A percentile compares a stretch with the other conserved stretches of the same genome.
Evolutionary conservation across 2,797 vertebrate genomes (phyloP).

Genomic region (Tarsius wallacei): DNA sequence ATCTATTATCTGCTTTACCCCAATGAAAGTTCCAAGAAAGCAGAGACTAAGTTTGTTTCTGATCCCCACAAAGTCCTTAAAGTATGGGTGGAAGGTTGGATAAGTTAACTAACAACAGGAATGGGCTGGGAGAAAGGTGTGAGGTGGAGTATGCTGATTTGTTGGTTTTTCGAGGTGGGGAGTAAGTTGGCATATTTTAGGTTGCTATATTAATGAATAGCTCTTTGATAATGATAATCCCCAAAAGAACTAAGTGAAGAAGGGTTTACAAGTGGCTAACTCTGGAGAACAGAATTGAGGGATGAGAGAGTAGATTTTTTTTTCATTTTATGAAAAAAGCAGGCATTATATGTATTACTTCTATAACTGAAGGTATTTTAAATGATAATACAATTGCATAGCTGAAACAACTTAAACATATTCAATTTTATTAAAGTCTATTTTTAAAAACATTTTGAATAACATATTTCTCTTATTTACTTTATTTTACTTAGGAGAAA

Average conservation of each 20-base stretch:
- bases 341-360: not conserved
- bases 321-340: not conserved
- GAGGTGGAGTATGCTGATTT: fast-evolving
- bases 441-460: conserved; percentile 1
- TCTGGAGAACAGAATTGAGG: not conserved
- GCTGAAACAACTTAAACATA: not conserved
- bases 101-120: not conserved
- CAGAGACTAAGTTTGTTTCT: fast-evolving
- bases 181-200: fast-evolving
- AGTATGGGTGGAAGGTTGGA: too few relatives aligned
- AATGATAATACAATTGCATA: not conserved
- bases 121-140: fast-evolving
- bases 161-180: not conserved
- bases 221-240: not conserved
- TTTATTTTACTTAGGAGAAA: not conserved
- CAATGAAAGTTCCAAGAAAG: not conserved
- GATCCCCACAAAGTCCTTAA: fast-evolving
- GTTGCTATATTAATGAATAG: not conserved
- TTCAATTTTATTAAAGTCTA: not conserved
- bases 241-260: not conserved
- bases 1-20: not conserved
- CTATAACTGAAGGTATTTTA: not conserved
- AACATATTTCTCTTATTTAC: not conserved
- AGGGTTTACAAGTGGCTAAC: not conserved
- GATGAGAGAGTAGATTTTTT: not conserved